Evolutionary conservation across 2,113 vertebrate species (phyloP).

Genomic region (Gnathonemus longibarbis): DNA sequence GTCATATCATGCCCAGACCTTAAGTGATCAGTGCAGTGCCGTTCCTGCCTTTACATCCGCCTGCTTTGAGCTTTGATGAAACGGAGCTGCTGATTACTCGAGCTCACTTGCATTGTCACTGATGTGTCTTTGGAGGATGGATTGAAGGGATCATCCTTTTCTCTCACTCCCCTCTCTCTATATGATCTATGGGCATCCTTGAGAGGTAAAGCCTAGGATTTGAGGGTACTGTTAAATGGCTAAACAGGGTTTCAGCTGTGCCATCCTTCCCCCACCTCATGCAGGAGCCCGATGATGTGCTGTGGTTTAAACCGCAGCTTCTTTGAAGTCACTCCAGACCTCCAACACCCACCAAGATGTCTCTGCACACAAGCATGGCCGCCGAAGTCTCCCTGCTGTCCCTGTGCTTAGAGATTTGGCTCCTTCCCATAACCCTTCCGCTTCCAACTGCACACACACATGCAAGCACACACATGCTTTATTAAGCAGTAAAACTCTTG

Average conservation of each 20-base stretch:
- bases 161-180: not conserved
- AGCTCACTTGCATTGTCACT: not conserved
- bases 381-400: not conserved
- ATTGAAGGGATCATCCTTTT: slow-evolving; percentile 14
- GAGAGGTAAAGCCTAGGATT: slow-evolving; percentile 7
- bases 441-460: not conserved
- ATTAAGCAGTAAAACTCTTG: slow-evolving; percentile 11
- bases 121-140: slow-evolving; percentile 15
- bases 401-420: not conserved
- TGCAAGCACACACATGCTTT: slow-evolving; percentile 6
- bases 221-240: slow-evolving; percentile 5
- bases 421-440: not conserved
- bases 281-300: slow-evolving; percentile 11
- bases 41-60: slow-evolving; percentile 8
- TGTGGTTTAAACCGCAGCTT: slow-evolving; percentile 24
- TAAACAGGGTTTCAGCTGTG: slow-evolving; percentile 26
- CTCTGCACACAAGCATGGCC: not conserved
- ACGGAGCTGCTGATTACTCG: not conserved
- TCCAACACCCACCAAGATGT: slow-evolving; percentile 11
- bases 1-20: not conserved
- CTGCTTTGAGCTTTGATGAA: not conserved
- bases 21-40: slow-evolving; percentile 18
- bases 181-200: slow-evolving; percentile 8
- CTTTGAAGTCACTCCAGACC: slow-evolving; percentile 33
- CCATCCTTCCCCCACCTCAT: slow-evolving; percentile 6